Conservation (phyloP, 2,888 invertebrate genomes). For the Tinea pellionella region DNA sequence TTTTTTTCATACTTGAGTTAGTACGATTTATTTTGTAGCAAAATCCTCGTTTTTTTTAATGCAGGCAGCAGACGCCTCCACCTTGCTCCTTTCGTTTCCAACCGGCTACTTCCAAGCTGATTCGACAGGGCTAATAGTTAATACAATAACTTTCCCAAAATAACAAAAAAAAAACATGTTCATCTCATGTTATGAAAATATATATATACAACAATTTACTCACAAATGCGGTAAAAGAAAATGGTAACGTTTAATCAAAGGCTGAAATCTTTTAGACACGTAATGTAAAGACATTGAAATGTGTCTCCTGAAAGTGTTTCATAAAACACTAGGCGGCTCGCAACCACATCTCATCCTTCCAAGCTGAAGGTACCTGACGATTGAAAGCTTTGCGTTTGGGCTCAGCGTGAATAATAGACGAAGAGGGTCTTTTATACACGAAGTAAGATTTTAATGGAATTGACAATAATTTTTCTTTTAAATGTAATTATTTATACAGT, state of each 20-base stretch:
- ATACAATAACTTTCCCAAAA: too few relatives aligned
- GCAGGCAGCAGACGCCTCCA: too few relatives aligned
- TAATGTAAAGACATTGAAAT: not conserved
- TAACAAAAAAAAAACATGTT: too few relatives aligned
- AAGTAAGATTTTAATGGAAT: not conserved
- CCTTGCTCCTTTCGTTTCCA: too few relatives aligned
- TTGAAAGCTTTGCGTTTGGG: conserved; percentile 13
- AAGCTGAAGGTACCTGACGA: not conserved
- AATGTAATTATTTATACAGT: too few relatives aligned
- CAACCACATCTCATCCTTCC: not conserved
- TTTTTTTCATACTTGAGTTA: not conserved
- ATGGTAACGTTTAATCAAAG: not conserved
- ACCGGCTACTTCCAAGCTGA: too few relatives aligned
- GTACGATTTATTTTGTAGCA: not conserved
- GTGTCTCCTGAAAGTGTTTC: not conserved
- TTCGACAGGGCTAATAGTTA: too few relatives aligned
- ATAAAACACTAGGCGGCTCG: not conserved
- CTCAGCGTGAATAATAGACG: conserved; percentile 12
- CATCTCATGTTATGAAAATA: too few relatives aligned
- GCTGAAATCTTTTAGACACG: not conserved
- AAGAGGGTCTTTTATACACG: not conserved
- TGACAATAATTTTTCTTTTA: not conserved
- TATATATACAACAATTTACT: too few relatives aligned
- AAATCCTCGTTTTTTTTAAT: too few relatives aligned
- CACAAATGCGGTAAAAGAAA: not conserved